Percentiles rank a stretch among this genome's conserved stretches.
These are phyloP conservation scores for Ophion ellenae DNA, from an alignment of 2,888 invertebrate species.

Conservation along the genomic window DNA sequence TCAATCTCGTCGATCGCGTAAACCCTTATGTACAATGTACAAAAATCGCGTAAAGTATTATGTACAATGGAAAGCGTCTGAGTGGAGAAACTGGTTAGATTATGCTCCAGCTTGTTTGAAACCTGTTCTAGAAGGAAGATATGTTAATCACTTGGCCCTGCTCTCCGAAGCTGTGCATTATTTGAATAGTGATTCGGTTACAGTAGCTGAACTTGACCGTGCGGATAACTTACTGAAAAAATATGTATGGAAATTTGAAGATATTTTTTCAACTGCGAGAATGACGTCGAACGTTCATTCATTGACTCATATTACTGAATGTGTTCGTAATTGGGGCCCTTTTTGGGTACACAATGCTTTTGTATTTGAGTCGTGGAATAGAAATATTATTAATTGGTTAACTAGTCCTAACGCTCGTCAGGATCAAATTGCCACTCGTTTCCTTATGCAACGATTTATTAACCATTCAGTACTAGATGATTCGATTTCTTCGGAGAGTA, in stretches of 20 bases:
- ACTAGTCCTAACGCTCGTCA: conserved; percentile 13
- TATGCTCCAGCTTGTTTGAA: conserved; percentile 5
- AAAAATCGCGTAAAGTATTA: neutral
- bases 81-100: conserved; percentile 13
- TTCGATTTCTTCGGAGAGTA: conserved; percentile 6
- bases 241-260: conserved; percentile 3
- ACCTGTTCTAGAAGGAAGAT: neutral
- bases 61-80: conserved; percentile 1
- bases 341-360: conserved; percentile 5
- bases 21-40: no score
- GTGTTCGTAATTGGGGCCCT: neutral
- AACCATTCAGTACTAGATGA: conserved; percentile 5
- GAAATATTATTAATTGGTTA: conserved; percentile 2
- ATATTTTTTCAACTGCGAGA: neutral
- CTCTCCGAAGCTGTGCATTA: conserved; percentile 1
- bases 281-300: conserved; percentile 8
- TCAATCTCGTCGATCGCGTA: conserved; percentile 8
- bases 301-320: neutral
- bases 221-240: neutral
- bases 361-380: conserved; percentile 1
- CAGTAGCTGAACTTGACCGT: neutral
- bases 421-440: conserved; percentile 8
- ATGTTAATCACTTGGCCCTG: conserved; percentile 6
- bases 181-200: neutral
- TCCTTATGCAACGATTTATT: conserved; percentile 11